Conservation (phyloP, 2,888 invertebrate genomes). For the Gymnosoma rotundatum region DNA sequence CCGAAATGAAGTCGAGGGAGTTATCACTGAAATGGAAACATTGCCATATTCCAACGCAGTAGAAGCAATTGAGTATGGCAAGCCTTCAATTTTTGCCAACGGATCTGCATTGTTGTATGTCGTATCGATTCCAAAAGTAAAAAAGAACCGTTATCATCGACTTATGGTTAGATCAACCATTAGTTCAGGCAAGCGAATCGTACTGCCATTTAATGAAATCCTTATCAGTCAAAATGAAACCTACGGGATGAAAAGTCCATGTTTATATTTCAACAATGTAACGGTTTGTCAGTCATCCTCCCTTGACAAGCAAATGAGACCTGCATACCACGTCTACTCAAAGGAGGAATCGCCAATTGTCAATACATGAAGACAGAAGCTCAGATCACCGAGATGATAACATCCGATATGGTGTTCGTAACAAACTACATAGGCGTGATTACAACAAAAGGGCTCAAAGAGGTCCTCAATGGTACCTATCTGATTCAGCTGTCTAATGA, state of each 20-base stretch:
- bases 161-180: neutral
- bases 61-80: neutral
- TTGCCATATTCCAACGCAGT: neutral
- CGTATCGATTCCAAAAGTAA: neutral
- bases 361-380: neutral
- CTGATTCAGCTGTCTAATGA: neutral
- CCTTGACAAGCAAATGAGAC: neutral
- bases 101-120: neutral
- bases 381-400: neutral
- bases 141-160: neutral
- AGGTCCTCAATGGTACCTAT: too few species aligned
- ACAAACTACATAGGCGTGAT: constrained; percentile 4
- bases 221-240: constrained; percentile 1
- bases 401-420: neutral
- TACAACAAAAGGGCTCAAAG: neutral
- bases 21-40: constrained; percentile 8
- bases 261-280: neutral
- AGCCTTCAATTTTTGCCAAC: neutral
- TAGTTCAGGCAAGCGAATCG: neutral
- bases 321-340: neutral
- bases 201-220: neutral
- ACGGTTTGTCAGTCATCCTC: constrained; percentile 16
- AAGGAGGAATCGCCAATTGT: neutral
- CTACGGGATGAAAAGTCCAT: neutral
- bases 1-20: neutral